phyloP scores from a whole-genome alignment of 2,888 invertebrate genomes.

The Tenthredo mesomela region DNA sequence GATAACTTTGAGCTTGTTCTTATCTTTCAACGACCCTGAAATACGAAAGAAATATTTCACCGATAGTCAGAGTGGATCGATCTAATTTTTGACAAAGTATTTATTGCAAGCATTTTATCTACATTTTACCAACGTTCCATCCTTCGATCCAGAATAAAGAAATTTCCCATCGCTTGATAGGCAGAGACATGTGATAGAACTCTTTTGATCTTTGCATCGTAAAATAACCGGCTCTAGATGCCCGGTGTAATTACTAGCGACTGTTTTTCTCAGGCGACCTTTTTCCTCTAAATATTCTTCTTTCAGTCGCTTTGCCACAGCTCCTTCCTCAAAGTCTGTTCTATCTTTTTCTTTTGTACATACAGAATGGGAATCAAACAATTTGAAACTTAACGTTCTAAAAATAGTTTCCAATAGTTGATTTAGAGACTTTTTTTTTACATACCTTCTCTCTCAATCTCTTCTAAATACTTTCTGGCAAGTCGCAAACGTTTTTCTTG shows the following conservation, averaged over 20 bases:
- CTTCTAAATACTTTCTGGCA: conserved; percentile 93
- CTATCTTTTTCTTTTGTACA: conserved; percentile 82
- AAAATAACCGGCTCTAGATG: conserved; percentile 78
- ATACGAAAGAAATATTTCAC: not conserved
- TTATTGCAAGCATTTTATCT: conserved; percentile 34
- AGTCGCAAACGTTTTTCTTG: conserved; percentile 94
- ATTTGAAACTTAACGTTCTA: not conserved
- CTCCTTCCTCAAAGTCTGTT: conserved; percentile 82
- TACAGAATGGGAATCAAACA: not conserved
- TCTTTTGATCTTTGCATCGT: conserved; percentile 88
- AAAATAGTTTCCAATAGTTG: conserved; percentile 6
- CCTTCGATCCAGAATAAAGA: conserved; percentile 93
- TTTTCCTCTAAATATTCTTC: conserved; percentile 93
- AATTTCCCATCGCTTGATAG: conserved; percentile 86
- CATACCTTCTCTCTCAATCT: conserved; percentile 89
- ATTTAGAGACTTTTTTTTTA: conserved; percentile 10
- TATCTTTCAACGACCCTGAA: conserved; percentile 82
- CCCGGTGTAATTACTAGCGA: conserved; percentile 84
- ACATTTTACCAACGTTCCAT: conserved; percentile 93
- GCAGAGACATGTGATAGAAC: conserved; percentile 90
- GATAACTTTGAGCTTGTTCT: conserved; percentile 80
- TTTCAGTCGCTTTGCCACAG: conserved; percentile 88
- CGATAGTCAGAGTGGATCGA: not conserved
- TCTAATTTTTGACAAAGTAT: conserved; percentile 5
- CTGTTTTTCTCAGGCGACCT: conserved; percentile 87